Evolutionary conservation across 2,888 invertebrate species (phyloP).

Genomic region (Drosophila austrosaltans): DNA sequence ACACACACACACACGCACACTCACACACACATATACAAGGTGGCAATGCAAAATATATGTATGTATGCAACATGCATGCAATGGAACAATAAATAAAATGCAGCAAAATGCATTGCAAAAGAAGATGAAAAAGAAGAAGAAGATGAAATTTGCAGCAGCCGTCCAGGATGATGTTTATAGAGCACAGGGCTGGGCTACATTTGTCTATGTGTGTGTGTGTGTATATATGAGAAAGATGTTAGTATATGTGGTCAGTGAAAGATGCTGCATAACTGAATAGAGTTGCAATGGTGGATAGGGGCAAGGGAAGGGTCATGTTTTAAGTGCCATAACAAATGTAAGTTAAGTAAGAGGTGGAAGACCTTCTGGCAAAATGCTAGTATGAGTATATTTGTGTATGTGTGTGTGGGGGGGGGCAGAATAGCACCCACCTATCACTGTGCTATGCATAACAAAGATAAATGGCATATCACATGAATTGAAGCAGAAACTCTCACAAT

Average conservation of each 20-base stretch:
- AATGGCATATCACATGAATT: conserved; percentile 46
- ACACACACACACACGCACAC: conserved; percentile 26
- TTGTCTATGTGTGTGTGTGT: conserved; percentile 2
- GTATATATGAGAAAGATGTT: conserved; percentile 9
- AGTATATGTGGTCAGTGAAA: conserved; percentile 15
- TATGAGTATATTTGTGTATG: background rate
- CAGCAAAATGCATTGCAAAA: conserved; percentile 68
- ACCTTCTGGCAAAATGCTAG: conserved; percentile 5
- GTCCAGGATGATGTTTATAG: conserved; percentile 14
- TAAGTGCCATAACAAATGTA: conserved; percentile 48
- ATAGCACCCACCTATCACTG: background rate
- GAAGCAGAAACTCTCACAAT: conserved; percentile 35
- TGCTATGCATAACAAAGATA: conserved; percentile 48
- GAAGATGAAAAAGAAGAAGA: conserved; percentile 42
- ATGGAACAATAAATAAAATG: conserved; percentile 75
- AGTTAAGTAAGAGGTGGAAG: conserved; percentile 37
- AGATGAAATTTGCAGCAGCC: conserved; percentile 39
- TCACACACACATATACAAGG: conserved; percentile 29
- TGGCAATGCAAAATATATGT: conserved; percentile 57
- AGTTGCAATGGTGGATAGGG: conserved; percentile 37
- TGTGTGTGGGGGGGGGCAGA: background rate
- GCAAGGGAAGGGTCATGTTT: conserved; percentile 32
- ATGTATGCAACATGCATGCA: conserved; percentile 63
- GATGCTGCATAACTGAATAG: conserved; percentile 8
- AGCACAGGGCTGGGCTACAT: conserved; percentile 31